A percentile compares a stretch with the other conserved stretches of the same genome.
These are phyloP conservation scores for Caenorhabditis sinica DNA, from an alignment of 2,888 invertebrate genomes.

Conservation along the genomic window DNA sequence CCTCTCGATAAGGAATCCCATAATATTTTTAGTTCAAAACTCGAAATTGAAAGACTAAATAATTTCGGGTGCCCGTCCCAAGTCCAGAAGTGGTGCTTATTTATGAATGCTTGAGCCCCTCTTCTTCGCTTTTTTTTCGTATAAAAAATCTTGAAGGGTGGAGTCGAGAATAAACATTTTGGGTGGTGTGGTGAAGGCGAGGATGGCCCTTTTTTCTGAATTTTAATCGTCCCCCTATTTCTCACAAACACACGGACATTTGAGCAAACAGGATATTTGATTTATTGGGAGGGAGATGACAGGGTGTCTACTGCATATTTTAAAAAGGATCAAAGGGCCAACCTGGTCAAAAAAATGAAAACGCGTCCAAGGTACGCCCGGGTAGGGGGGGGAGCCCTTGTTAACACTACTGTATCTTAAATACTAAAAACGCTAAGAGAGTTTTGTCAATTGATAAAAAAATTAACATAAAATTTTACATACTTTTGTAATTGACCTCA, in stretches of 20 bases:
- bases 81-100: conserved; percentile 11
- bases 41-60: background rate
- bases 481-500: too few species aligned
- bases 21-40: background rate
- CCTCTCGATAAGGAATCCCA: conserved; percentile 39
- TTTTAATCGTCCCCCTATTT: conserved; percentile 44
- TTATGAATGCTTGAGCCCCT: conserved; percentile 12
- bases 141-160: conserved; percentile 52
- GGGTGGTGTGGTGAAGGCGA: conserved; percentile 7
- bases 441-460: too few species aligned
- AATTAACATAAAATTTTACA: too few species aligned
- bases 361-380: background rate
- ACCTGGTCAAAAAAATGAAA: background rate
- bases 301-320: conserved; percentile 9
- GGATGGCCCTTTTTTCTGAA: conserved; percentile 39
- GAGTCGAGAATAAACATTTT: conserved; percentile 60
- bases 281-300: conserved; percentile 3
- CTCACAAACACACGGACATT: background rate
- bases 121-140: conserved; percentile 20
- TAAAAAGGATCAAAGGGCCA: background rate
- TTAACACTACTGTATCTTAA: too few species aligned
- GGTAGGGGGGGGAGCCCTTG: too few species aligned
- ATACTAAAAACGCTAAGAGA: too few species aligned
- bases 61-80: background rate
- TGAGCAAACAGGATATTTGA: conserved; percentile 61